Conservation (phyloP, 2,113 vertebrate species). For the Vidua macroura region DNA sequence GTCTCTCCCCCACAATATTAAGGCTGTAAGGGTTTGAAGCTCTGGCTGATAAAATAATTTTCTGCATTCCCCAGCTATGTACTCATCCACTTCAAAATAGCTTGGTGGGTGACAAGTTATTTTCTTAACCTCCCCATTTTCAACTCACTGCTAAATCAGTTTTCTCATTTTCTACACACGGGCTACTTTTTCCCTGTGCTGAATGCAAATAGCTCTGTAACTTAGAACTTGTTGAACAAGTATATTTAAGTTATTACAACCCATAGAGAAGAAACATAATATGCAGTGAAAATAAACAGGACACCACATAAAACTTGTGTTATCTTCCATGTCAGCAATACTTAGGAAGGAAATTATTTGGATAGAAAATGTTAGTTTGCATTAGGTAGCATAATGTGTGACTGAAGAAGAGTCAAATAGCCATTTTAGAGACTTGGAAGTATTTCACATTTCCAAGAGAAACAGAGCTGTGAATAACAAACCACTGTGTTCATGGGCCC, state of each 20-base stretch:
- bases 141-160: not conserved
- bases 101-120: not conserved
- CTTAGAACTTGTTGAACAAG: constrained; percentile 21
- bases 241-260: not conserved
- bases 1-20: not conserved
- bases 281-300: constrained; percentile 52
- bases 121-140: constrained; percentile 1
- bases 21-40: not conserved
- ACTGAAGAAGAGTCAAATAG: constrained; percentile 32
- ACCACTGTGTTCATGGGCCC: not conserved
- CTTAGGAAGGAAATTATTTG: constrained; percentile 41
- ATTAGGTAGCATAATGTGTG: constrained; percentile 9
- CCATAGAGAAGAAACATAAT: constrained; percentile 19
- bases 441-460: not conserved
- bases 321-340: constrained; percentile 28
- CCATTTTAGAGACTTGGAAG: not conserved
- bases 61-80: not conserved
- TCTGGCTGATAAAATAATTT: not conserved
- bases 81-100: not conserved
- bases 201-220: not conserved
- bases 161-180: not conserved
- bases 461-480: constrained; percentile 39
- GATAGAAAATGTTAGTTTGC: constrained; percentile 47
- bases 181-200: not conserved
- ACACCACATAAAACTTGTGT: not conserved